Evolutionary conservation across 2,888 invertebrate genomes (phyloP), one percentile per base, ranked within the genome.

Genomic region (Eupeodes luniger): DNA sequence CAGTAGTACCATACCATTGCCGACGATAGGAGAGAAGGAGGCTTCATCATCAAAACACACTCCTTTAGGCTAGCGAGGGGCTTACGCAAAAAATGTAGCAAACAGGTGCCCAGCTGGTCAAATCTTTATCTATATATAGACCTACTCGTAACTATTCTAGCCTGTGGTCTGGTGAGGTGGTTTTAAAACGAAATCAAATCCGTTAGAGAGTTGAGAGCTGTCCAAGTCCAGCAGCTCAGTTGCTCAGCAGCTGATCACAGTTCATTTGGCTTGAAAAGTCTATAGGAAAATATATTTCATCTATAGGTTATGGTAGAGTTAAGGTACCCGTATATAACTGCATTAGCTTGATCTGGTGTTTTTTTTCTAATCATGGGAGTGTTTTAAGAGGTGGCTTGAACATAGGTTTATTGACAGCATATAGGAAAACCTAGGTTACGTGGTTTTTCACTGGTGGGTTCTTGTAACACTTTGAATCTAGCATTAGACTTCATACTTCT

Each of bases 61-160:
- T 70, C 49, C 88, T 81, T 78, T 81, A 75, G 85, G 85, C 88
- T 88, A 88, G 27, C 27, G 85, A 74, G 81, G 69, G 53, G 74
- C 78, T 88, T 75, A 85, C 88, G 88, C 85, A 88, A 85, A 85
- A 40, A 82, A 78, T 81, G 40, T 77, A 78, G 4, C 64, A 77
- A 88, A 88, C 88, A 88, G 88, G 88, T 88, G 88, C 85, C 85
- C 86, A 81, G 53, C 88, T 78, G 88, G 74, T 19, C 44, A 74
- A 49, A 36, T 64, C 51, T 27, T 34, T 51, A 40, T 72, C n/a
- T 70, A 62, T 40, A 27, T 27, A 27, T 27, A 27, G 27, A 27
- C 27, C 27, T 27, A 49, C 70, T 67, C 14, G 47, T 4, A 5
- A 4, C n/a, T 0, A 16, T 0, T 14, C 36, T 72, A 57, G 51